Percentiles rank a stretch among this genome's conserved stretches.
These are phyloP conservation scores for Saxidomus purpurata DNA, from an alignment of 1,140 invertebrate species.

Conservation along the genomic window DNA sequence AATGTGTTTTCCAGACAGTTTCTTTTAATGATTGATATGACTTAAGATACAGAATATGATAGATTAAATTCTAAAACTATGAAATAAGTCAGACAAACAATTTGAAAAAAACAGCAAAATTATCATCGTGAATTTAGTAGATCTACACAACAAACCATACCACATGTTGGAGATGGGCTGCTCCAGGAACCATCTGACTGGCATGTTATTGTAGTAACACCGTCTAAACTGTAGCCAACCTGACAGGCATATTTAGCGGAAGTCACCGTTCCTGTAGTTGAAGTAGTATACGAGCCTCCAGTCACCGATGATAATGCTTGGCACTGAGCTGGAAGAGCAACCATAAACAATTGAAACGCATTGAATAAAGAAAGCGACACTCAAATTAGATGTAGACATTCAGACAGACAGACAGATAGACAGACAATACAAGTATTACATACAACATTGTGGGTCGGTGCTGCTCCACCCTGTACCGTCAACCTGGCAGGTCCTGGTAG, in stretches of 20 bases:
- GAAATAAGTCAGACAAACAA: too few relatives aligned
- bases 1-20: too few relatives aligned
- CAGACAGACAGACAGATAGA: too few relatives aligned
- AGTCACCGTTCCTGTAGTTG: slow-evolving; percentile 44
- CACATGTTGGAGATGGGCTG: slow-evolving; percentile 28
- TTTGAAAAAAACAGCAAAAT: too few relatives aligned
- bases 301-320: background rate
- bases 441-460: slow-evolving; percentile 44
- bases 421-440: background rate
- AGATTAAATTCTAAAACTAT: too few relatives aligned
- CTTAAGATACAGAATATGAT: too few relatives aligned
- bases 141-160: too few relatives aligned
- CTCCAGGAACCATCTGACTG: slow-evolving; percentile 26
- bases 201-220: slow-evolving; percentile 42
- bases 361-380: too few relatives aligned
- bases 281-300: background rate
- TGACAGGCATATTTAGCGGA: slow-evolving; percentile 53
- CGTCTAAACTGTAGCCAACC: slow-evolving; percentile 41
- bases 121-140: too few relatives aligned
- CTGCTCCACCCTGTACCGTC: slow-evolving; percentile 52
- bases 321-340: slow-evolving; percentile 27
- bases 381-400: too few relatives aligned
- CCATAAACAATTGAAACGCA: too few relatives aligned
- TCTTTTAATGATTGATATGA: too few relatives aligned
- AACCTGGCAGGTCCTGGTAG: slow-evolving; percentile 26